A percentile compares a stretch with the other conserved stretches of the same genome.
Evolutionary conservation across 2,113 vertebrate genomes (phyloP).

Genomic region (Hemiprocne comata): DNA sequence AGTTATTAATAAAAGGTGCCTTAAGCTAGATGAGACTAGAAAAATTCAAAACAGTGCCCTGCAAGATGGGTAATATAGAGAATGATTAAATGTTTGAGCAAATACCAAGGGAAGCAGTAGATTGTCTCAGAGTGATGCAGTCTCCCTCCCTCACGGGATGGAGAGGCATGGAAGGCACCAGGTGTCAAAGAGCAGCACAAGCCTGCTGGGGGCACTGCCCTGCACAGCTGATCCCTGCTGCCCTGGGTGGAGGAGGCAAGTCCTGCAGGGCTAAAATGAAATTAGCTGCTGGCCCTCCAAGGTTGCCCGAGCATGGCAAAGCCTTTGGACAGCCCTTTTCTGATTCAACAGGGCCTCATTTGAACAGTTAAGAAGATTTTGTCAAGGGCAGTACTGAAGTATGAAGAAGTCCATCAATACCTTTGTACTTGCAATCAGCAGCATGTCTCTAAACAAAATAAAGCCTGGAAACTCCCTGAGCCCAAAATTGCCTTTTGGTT

Average conservation of each 20-base stretch:
- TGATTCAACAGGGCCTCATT: not conserved
- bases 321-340: not conserved
- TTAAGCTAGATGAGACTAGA: not conserved
- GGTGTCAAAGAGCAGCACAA: not conserved
- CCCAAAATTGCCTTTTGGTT: not conserved
- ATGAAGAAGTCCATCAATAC: not conserved
- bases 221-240: not conserved
- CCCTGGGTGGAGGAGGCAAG: fast-evolving
- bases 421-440: not conserved
- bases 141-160: not conserved
- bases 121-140: not conserved
- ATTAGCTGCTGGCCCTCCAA: fast-evolving
- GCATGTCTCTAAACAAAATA: fast-evolving
- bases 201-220: not conserved
- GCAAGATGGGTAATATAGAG: not conserved
- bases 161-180: not conserved
- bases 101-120: not conserved
- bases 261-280: not conserved
- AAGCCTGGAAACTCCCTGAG: not conserved
- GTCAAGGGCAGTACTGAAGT: fast-evolving
- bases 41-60: not conserved
- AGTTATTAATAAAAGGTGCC: not conserved
- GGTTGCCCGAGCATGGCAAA: not conserved
- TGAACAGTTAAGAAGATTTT: not conserved
- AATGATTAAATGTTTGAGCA: not conserved